Evolutionary conservation across 1,140 invertebrate species (phyloP), one percentile per base, ranked within the genome.

Genomic region (Carposina sasakii): DNA sequence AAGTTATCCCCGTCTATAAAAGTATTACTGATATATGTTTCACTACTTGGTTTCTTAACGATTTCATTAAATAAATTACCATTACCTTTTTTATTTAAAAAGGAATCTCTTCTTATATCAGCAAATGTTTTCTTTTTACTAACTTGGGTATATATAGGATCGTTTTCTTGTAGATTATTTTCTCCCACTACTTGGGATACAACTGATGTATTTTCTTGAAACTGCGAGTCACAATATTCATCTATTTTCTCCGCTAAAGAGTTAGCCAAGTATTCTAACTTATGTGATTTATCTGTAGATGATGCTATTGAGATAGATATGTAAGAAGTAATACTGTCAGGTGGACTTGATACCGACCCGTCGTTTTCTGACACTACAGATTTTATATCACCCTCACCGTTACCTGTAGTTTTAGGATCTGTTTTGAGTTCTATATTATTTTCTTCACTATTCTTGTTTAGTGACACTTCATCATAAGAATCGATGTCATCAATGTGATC

Each of bases 181-280:
- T 75, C 64, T 19, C 54, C 58, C 48, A 57, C 44, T 16, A 51
- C 66, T 12, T 62, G 48, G 41, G 75, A 73, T 20, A 70, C 60
- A 20, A 64, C 54, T 4, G 67, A 67, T 52, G 45, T 61, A 37
- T 71, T 72, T 59, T 85, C 76, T 47, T 67, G 69, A 52, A 70
- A 79, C 67, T 84, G 78, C 10, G 74, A 79, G 51, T 86, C 85
- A 58, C 85, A 86, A 60, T 85, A 86, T 60, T 86, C 85, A 46
- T 86, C 83, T 55, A 86, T 86, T 71, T 86, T 86, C 60, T 86
- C 83, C 36, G 85, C 85, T 19, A 86, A 55, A 2, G 85, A 86
- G 58, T 83, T 81, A n/a, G 85, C 79, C 34, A 86, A 76, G 31
- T 85, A 77, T 65, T 86, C 85, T 57, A 86, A 60, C 57, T 85